Evolutionary conservation across 2,113 vertebrate genomes (phyloP).

Genomic region (Apteryx owenii): DNA sequence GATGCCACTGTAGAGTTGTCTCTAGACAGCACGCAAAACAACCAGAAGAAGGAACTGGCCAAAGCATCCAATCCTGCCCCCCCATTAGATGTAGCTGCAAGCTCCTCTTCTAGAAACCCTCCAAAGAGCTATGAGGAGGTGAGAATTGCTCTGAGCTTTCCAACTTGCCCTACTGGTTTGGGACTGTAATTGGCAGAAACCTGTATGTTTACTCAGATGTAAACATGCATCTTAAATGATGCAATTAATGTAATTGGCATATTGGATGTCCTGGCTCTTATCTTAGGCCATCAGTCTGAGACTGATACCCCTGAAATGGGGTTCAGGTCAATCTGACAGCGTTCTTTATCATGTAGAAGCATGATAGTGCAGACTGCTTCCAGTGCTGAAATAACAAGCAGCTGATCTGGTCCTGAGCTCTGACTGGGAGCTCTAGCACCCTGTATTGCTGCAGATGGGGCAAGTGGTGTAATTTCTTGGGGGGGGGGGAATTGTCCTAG

Average conservation of each 20-base stretch:
- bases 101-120: slow-evolving; percentile 74
- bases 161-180: background rate
- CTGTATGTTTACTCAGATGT: background rate
- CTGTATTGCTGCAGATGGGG: background rate
- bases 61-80: slow-evolving; percentile 74
- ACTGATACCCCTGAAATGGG: background rate
- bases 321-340: background rate
- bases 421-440: rapidly evolving
- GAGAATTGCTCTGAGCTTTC: slow-evolving; percentile 16
- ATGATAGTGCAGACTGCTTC: background rate
- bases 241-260: background rate
- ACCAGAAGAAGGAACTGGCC: slow-evolving; percentile 79
- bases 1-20: slow-evolving; percentile 95
- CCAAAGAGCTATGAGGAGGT: slow-evolving; percentile 88
- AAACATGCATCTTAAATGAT: background rate
- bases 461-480: background rate
- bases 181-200: background rate
- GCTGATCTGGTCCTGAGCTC: background rate
- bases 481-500: background rate
- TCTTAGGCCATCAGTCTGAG: background rate
- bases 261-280: background rate
- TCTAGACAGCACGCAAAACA: slow-evolving; percentile 86
- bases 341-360: rapidly evolving
- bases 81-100: slow-evolving; percentile 72
- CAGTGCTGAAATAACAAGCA: rapidly evolving